Conservation (phyloP, 2,888 invertebrate species). For the Diogma glabrata region DNA sequence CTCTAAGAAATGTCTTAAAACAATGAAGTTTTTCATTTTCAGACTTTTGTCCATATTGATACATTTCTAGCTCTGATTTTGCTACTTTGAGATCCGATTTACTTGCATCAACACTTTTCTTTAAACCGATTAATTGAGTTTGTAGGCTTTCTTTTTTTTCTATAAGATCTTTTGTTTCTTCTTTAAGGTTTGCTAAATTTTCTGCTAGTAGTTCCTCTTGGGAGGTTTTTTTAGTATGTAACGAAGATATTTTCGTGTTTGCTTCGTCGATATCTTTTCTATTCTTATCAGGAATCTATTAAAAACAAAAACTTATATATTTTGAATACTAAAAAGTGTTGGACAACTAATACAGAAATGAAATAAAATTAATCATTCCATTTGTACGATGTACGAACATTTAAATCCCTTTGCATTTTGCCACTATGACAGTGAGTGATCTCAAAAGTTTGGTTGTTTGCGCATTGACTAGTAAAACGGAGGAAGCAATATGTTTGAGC, state of each 20-base stretch:
- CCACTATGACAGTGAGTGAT: no score
- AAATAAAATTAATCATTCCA: no score
- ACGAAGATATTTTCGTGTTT: constrained; percentile 42
- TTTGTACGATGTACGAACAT: no score
- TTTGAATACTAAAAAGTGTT: no score
- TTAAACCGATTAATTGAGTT: constrained; percentile 53
- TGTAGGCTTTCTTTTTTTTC: constrained; percentile 45
- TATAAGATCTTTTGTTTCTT: constrained; percentile 42
- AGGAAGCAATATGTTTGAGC: no score
- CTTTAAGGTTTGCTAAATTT: constrained; percentile 41
- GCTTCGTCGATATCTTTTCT: constrained; percentile 54
- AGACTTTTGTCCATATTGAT: constrained; percentile 35
- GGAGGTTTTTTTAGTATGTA: constrained; percentile 43
- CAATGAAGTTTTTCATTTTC: constrained; percentile 32
- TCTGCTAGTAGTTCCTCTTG: constrained; percentile 50
- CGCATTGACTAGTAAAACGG: no score
- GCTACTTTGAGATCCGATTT: constrained; percentile 46
- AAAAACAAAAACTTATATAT: no score
- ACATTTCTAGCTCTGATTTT: constrained; percentile 70
- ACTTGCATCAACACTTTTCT: constrained; percentile 56
- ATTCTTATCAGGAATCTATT: constrained; percentile 61
- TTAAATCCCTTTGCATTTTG: no score
- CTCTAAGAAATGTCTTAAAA: constrained; percentile 28
- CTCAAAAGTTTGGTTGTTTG: no score
- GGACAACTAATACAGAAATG: no score